Evolutionary conservation across 2,113 vertebrate genomes (phyloP), one percentile per base, ranked within the genome.

Genomic region (Crocuta crocuta): DNA sequence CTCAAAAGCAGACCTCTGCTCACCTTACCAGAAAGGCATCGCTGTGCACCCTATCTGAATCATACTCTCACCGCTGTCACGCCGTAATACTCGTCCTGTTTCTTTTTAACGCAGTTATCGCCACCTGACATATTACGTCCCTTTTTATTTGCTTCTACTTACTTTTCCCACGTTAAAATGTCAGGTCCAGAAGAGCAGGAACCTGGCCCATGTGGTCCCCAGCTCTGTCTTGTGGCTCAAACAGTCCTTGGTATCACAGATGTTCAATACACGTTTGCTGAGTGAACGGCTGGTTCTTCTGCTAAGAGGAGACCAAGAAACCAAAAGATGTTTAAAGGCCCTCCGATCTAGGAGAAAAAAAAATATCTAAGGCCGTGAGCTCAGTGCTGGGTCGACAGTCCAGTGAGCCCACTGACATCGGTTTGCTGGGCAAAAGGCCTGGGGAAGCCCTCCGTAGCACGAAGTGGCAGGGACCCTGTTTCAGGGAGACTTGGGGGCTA

Each of bases 401-500:
- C 28, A 3, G 7, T 23, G 23, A n/a, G 17, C 15, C 11, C 28
- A 10, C 19, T 10, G 58, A 53, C 5, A 0, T 17, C 1, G 0
- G 26, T 63, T 23, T 65, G 39, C 70, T 48, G 48, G 88, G 65
- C 80, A 26, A 81, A 89, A 45, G 78, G 61, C 53, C 80, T 89
- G 63, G 66, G 79, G 86, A 17, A 6, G 24, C 33, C 7, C 13
- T 5, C 2, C 6, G 28, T 0, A 11, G 39, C 7, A 73, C 31
- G 21, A 31, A 71, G 9, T 2, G 53, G 33, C 24, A 39, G 50
- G 89, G 39, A n/a, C 19, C 10, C 63, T 28, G 28, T 15, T n/a
- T 26, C 28, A 73, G 19, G 13, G 43, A 58, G 4, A 58, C 24
- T 65, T 33, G 1, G 48, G 48, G 13, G 16, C 58, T 58, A 13